phyloP scores from a whole-genome alignment of 2,113 vertebrate genomes.

The Malurus alboscapulatus region DNA sequence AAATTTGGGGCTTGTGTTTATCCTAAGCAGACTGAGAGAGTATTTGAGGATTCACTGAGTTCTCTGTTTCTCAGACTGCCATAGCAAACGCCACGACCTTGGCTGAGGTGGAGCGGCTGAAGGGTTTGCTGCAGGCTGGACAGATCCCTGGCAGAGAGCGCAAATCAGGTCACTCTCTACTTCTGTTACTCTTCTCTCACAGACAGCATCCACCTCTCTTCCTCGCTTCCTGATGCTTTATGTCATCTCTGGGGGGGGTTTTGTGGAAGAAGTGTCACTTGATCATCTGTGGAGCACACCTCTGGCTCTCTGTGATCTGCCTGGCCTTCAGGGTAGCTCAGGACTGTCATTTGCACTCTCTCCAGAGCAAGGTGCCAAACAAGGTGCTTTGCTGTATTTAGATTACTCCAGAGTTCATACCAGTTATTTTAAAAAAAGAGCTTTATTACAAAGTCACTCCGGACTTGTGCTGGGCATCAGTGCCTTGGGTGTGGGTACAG shows the following conservation, averaged over 20 bases:
- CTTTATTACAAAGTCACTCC: neutral
- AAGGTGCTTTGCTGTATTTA: rapidly evolving
- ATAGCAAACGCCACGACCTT: conserved; percentile 91
- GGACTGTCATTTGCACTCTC: neutral
- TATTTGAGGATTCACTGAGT: rapidly evolving
- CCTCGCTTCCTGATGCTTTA: rapidly evolving
- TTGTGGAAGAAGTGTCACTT: rapidly evolving
- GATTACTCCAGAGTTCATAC: neutral
- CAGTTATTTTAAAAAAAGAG: neutral
- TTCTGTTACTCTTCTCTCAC: neutral
- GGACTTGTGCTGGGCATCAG: rapidly evolving
- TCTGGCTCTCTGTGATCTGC: rapidly evolving
- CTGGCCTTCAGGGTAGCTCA: rapidly evolving
- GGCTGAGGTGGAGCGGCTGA: conserved; percentile 93
- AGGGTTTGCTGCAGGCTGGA: conserved; percentile 90
- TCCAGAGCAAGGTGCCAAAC: neutral
- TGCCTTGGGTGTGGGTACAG: neutral
- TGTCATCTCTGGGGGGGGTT: neutral
- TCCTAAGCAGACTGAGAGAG: neutral
- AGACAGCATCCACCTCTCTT: too few relatives aligned
- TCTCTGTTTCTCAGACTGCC: conserved; percentile 76
- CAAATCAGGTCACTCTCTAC: conserved; percentile 75
- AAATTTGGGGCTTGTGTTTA: rapidly evolving
- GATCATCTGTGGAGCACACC: rapidly evolving
- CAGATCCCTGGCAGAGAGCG: conserved; percentile 91